A percentile compares a stretch with the other conserved stretches of the same genome.
These are phyloP conservation scores for Odontamblyopus rebecca DNA, from an alignment of 2,797 vertebrate genomes.

Conservation along the genomic window DNA sequence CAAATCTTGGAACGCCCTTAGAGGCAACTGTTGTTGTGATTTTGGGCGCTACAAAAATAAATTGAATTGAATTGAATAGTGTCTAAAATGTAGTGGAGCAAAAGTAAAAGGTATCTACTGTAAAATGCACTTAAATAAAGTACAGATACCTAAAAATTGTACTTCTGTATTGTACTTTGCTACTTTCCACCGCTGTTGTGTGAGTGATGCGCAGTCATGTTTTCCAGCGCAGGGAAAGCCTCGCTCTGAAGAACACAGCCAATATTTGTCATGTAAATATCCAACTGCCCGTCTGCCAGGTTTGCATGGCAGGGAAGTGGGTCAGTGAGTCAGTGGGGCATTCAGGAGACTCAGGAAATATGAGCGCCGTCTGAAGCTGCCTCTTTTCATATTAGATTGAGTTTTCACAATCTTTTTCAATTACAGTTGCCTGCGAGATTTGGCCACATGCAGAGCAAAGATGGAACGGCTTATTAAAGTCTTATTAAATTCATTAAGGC, in stretches of 20 bases:
- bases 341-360: not conserved
- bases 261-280: conserved; percentile 36
- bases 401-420: not conserved
- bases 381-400: not conserved
- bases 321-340: conserved; percentile 8
- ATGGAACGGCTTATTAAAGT: too few species aligned
- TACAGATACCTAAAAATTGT: too few species aligned
- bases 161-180: too few species aligned
- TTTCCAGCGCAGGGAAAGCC: not conserved
- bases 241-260: not conserved
- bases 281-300: not conserved
- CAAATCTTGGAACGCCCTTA: too few species aligned
- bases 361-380: not conserved
- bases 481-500: too few species aligned
- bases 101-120: too few species aligned
- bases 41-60: too few species aligned
- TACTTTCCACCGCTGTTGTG: not conserved
- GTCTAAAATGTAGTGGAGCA: too few species aligned
- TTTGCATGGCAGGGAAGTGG: conserved; percentile 11
- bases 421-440: not conserved
- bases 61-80: too few species aligned
- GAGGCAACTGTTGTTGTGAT: too few species aligned
- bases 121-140: too few species aligned
- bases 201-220: not conserved
- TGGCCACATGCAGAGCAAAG: not conserved